Percentiles rank a stretch among this genome's conserved stretches.
These are phyloP conservation scores for Epizoanthus rinbou DNA, from an alignment of 92 coral and sea anemone genomes.

Conservation along the genomic window DNA sequence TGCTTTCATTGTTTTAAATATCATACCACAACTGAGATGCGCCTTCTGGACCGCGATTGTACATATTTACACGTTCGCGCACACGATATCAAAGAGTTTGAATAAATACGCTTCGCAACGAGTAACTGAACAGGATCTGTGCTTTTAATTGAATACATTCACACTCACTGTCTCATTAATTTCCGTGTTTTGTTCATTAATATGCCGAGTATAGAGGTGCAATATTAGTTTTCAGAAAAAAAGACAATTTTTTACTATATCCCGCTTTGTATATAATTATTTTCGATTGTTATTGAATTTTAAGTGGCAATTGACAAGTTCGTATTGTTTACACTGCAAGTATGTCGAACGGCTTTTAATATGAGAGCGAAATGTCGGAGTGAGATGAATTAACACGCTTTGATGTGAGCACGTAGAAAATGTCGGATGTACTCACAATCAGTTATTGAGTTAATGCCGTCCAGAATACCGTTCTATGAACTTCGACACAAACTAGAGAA, in stretches of 20 bases:
- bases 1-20: slow-evolving; percentile 27
- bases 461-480: background rate
- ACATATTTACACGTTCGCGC: slow-evolving; percentile 30
- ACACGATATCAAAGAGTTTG: slow-evolving; percentile 54
- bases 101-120: slow-evolving; percentile 37
- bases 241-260: slow-evolving; percentile 64
- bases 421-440: background rate
- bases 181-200: slow-evolving; percentile 65
- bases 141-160: slow-evolving; percentile 66
- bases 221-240: slow-evolving; percentile 59
- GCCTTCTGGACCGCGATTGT: slow-evolving; percentile 31
- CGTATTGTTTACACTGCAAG: slow-evolving; percentile 29
- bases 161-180: slow-evolving; percentile 66
- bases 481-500: slow-evolving; percentile 2
- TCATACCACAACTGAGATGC: slow-evolving; percentile 33
- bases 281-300: slow-evolving; percentile 65
- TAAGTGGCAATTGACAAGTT: slow-evolving; percentile 67
- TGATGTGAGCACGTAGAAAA: background rate
- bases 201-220: slow-evolving; percentile 51
- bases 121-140: slow-evolving; percentile 47
- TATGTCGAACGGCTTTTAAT: slow-evolving; percentile 31
- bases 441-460: background rate
- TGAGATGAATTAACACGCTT: background rate
- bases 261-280: slow-evolving; percentile 63
- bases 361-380: slow-evolving; percentile 11